Conservation (phyloP, 2,113 vertebrate species). For the Takifugu bimaculatus region DNA sequence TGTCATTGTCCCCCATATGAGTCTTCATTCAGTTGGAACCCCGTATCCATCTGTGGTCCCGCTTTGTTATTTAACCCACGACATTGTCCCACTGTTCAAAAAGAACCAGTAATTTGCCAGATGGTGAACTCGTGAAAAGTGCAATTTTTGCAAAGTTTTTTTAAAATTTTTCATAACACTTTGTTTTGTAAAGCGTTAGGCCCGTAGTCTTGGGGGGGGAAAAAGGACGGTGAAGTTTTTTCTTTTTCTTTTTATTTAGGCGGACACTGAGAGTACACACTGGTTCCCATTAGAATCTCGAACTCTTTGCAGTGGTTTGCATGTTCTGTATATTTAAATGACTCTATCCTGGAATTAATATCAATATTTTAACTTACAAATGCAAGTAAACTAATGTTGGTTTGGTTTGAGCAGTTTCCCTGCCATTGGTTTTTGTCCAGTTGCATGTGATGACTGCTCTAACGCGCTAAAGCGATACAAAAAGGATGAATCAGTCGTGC, state of each 20-base stretch:
- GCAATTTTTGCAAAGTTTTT: neutral
- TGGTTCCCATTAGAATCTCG: no score
- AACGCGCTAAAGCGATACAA: conserved; percentile 5
- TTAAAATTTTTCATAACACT: neutral
- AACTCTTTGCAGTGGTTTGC: no score
- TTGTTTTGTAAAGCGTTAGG: no score
- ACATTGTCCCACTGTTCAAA: neutral
- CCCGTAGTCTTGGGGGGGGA: no score
- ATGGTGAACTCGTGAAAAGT: neutral
- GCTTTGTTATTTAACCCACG: conserved; percentile 7
- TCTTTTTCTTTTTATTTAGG: no score
- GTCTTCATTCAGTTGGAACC: conserved; percentile 2
- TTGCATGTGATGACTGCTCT: conserved; percentile 6
- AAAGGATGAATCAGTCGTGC: conserved; percentile 24
- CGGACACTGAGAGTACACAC: no score
- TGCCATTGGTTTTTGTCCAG: conserved; percentile 1
- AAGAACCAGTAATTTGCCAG: neutral
- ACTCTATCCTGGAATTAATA: no score
- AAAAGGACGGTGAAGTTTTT: no score
- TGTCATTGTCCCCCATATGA: neutral
- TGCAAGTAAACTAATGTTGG: no score
- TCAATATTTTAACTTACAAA: no score
- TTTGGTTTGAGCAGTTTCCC: no score
- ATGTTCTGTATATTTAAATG: no score
- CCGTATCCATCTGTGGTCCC: conserved; percentile 6